Evolutionary conservation across 92 coral and sea anemone species (phyloP).

Genomic region (Anthopleura xanthogrammica): DNA sequence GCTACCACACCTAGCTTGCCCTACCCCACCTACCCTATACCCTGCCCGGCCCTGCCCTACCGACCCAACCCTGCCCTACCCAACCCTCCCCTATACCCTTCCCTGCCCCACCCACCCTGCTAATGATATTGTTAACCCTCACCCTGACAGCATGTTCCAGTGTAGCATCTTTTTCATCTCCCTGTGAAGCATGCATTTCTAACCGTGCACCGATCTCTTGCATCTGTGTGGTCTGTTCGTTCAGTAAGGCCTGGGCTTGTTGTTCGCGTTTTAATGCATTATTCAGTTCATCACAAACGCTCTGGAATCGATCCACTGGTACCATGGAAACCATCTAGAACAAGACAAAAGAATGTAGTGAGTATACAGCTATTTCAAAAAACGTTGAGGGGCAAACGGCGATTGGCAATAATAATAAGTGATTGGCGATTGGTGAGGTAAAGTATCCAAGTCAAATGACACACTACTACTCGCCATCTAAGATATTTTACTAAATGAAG

Average conservation of each 20-base stretch:
- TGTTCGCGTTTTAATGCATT: conserved; percentile 95
- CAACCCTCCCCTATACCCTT: too few relatives aligned
- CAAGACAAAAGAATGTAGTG: neutral
- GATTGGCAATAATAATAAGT: too few relatives aligned
- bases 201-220: conserved; percentile 93
- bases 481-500: too few relatives aligned
- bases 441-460: too few relatives aligned
- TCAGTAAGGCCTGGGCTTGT: conserved; percentile 94
- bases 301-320: conserved; percentile 85
- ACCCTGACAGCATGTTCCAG: conserved; percentile 66
- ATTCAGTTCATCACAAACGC: conserved; percentile 89
- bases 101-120: neutral
- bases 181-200: conserved; percentile 75
- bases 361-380: too few relatives aligned
- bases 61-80: too few relatives aligned
- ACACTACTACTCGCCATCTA: too few relatives aligned
- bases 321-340: conserved; percentile 83
- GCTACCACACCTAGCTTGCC: too few relatives aligned
- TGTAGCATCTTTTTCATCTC: conserved; percentile 94
- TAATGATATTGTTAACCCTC: neutral
- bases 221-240: conserved; percentile 94
- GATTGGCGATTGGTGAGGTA: too few relatives aligned
- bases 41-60: too few relatives aligned
- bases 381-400: too few relatives aligned
- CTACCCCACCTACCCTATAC: too few relatives aligned